Evolutionary conservation across 2,888 invertebrate genomes (phyloP).

Genomic region (Ormyrus rosae): DNA sequence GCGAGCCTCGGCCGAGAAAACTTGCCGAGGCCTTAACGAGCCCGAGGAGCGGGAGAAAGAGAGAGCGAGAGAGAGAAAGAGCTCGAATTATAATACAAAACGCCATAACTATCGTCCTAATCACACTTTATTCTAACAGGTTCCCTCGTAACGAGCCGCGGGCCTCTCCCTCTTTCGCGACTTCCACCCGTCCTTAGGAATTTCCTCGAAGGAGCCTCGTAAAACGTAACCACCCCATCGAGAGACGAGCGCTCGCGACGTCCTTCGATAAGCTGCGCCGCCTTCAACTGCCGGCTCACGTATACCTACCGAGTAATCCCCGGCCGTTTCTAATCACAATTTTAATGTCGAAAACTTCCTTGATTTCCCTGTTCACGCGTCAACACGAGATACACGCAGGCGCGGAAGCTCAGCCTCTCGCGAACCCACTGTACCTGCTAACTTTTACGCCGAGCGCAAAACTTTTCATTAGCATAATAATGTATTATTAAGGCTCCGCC

Average conservation of each 20-base stretch:
- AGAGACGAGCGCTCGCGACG: slow-evolving; percentile 64
- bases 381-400: slow-evolving; percentile 39
- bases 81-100: slow-evolving; percentile 73
- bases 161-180: slow-evolving; percentile 24
- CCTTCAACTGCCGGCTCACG: slow-evolving; percentile 25
- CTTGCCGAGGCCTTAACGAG: slow-evolving; percentile 67
- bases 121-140: slow-evolving; percentile 74
- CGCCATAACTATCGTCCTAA: slow-evolving; percentile 74
- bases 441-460: slow-evolving; percentile 26
- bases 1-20: slow-evolving; percentile 62
- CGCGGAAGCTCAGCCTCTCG: background rate
- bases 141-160: slow-evolving; percentile 68
- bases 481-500: slow-evolving; percentile 28
- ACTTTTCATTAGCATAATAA: slow-evolving; percentile 47
- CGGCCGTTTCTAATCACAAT: slow-evolving; percentile 54
- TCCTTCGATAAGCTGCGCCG: slow-evolving; percentile 64
- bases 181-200: slow-evolving; percentile 53
- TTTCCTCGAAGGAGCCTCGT: slow-evolving; percentile 69
- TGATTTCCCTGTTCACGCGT: slow-evolving; percentile 52
- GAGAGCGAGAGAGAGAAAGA: slow-evolving; percentile 43
- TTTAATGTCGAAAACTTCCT: slow-evolving; percentile 55
- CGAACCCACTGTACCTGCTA: background rate
- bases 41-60: slow-evolving; percentile 18
- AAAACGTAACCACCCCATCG: slow-evolving; percentile 71
- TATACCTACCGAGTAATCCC: slow-evolving; percentile 34